A percentile compares a stretch with the other conserved stretches of the same genome.
Evolutionary conservation across 37 sponge, comb jelly and placozoan species (phyloP).

Genomic region (Dysidea cf. avara): DNA sequence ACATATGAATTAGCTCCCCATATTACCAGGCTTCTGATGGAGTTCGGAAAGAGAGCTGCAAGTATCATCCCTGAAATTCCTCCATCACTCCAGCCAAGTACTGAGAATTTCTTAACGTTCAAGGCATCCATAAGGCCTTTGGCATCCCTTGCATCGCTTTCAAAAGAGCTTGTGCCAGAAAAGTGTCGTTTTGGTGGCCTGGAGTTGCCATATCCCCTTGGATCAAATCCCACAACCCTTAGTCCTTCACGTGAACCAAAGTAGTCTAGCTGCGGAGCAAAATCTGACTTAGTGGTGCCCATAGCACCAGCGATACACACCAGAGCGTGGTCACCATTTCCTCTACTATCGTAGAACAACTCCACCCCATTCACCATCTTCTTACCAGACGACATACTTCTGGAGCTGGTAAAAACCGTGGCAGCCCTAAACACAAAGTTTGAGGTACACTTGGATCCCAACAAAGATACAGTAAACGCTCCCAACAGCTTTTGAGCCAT

Average conservation of each 20-base stretch:
- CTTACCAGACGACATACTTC: too few relatives aligned
- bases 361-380: slow-evolving; percentile 17
- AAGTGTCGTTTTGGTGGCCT: slow-evolving; percentile 45
- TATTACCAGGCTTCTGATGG: slow-evolving; percentile 52
- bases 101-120: slow-evolving; percentile 41
- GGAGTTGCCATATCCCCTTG: slow-evolving; percentile 52
- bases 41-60: slow-evolving; percentile 42
- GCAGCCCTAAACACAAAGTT: too few relatives aligned
- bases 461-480: too few relatives aligned
- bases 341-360: slow-evolving; percentile 22
- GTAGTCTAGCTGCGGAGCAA: slow-evolving; percentile 35
- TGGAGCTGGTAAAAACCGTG: too few relatives aligned
- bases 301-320: slow-evolving; percentile 54
- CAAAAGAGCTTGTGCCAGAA: background rate
- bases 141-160: slow-evolving; percentile 53
- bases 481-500: too few relatives aligned
- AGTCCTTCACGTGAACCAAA: slow-evolving; percentile 21
- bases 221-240: slow-evolving; percentile 43
- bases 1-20: slow-evolving; percentile 73
- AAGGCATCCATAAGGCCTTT: slow-evolving; percentile 45
- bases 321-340: slow-evolving; percentile 26
- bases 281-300: slow-evolving; percentile 34
- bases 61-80: slow-evolving; percentile 49
- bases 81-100: slow-evolving; percentile 85
- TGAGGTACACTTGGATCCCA: too few relatives aligned